Base-by-base conservation (phyloP, 2,113 vertebrate species). In the Sarotherodon lohbergeri region DNA sequence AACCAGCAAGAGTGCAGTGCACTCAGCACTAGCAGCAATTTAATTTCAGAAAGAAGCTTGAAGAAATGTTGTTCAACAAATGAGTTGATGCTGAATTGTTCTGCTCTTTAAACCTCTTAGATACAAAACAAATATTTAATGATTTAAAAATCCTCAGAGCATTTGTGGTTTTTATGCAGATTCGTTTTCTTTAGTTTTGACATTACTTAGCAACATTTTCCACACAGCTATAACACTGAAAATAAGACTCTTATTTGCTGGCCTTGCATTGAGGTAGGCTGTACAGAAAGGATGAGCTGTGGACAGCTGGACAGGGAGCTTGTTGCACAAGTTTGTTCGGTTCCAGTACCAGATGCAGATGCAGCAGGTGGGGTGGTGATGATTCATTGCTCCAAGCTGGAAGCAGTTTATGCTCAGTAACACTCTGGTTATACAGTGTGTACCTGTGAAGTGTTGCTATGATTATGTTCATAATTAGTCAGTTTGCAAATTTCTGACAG, bases 371-470 rank as follows among this genome's bases (percentile, higher is more conserved):
- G 84, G 87, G 46, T 71, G 89, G 43, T 85, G 84, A 46, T 88
- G 84, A 92, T 91, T 93, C 85, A 92, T 85, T 54, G 24, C 55
- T 81, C 43, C 56, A 57, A 81, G 83, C 80, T 90, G 88, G 89
- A 71, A 61, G 76, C 73, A 73, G 39, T 81, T 89, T 63, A 59
- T 85, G 68, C 50, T 83, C 83, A 81, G 16, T 14, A 83, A 63
- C 79, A 81, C 63, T 81, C 32, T 43, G 81, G 80, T 90, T 61
- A 9, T 83, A 22, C 82, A 59, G 86, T 9, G 7, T 89, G 86
- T 88, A 90, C 84, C 87, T 87, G 82, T 85, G 78, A 90, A 90
- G 86, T 71, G 81, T 41, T 71, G 14, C 13, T 80, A 19, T 68
- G 19, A 55, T 80, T 48, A 11, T 55, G 41, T 56, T 82, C 9